Evolutionary conservation across 2,113 vertebrate genomes (phyloP).

Genomic region (Chloebia gouldiae): DNA sequence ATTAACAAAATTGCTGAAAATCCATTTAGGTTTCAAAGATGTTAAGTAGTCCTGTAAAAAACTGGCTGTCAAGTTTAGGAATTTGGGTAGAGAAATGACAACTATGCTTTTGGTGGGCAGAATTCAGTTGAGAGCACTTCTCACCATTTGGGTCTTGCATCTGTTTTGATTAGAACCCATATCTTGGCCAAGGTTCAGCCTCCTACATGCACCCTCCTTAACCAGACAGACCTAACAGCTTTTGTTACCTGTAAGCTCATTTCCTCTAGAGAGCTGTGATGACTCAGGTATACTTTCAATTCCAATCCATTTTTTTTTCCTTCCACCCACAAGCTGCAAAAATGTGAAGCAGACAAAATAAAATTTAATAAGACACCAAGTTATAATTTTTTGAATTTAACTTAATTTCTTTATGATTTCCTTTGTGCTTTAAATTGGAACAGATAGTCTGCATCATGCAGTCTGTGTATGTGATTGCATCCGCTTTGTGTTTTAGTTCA

Average conservation of each 20-base stretch:
- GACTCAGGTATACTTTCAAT: background rate
- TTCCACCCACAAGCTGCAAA: background rate
- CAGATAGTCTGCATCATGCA: background rate
- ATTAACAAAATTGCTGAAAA: background rate
- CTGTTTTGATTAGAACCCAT: background rate
- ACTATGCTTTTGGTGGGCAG: background rate
- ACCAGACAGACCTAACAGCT: background rate
- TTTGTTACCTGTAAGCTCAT: background rate
- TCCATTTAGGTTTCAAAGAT: background rate
- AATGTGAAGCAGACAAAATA: background rate
- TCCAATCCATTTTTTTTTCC: background rate
- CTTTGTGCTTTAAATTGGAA: background rate
- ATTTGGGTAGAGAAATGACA: background rate
- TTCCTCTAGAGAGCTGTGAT: background rate
- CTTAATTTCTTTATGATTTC: background rate
- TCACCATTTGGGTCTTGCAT: background rate
- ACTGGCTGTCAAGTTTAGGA: background rate
- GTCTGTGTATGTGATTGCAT: background rate
- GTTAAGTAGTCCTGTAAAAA: background rate
- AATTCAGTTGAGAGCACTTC: background rate
- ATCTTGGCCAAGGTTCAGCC: background rate
- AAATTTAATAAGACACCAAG: background rate
- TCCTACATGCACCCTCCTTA: background rate
- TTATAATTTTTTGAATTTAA: background rate
- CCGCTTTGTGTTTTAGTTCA: background rate